Percentiles rank a stretch among this genome's conserved stretches.
phyloP scores from a whole-genome alignment of 2,888 invertebrate genomes.

The Cinara cedri region DNA sequence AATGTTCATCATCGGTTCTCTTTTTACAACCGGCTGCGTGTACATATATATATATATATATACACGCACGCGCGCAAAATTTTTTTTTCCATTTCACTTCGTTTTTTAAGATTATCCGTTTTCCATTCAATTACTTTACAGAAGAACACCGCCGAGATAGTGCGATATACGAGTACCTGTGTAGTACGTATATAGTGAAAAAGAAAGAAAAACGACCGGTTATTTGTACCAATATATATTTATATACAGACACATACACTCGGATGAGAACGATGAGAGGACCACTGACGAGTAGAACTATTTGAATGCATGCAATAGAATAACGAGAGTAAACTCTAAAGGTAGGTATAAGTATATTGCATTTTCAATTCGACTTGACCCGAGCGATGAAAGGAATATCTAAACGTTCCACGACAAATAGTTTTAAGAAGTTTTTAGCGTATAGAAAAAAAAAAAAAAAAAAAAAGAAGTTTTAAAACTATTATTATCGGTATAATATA shows the following conservation, averaged over 20 bases:
- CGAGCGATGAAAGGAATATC: neutral
- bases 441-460: too few relatives aligned
- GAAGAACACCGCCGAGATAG: neutral
- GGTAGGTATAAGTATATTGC: neutral
- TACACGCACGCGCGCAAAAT: neutral
- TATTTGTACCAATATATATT: neutral
- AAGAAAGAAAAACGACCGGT: conserved; percentile 16
- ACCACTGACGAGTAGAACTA: neutral
- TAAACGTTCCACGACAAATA: neutral
- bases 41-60: neutral
- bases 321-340: neutral
- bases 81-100: conserved; percentile 23
- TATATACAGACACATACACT: neutral
- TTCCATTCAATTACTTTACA: conserved; percentile 45
- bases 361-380: neutral
- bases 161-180: neutral
- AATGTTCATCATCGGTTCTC: conserved; percentile 10
- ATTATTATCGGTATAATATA: too few relatives aligned
- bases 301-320: neutral
- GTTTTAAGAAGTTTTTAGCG: neutral
- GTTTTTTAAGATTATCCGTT: conserved; percentile 24
- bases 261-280: neutral
- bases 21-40: neutral
- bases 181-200: neutral
- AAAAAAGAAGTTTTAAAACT: neutral